phyloP scores from a whole-genome alignment of 35 echinoderm and acorn worm genomes.

The Acanthaster planci region DNA sequence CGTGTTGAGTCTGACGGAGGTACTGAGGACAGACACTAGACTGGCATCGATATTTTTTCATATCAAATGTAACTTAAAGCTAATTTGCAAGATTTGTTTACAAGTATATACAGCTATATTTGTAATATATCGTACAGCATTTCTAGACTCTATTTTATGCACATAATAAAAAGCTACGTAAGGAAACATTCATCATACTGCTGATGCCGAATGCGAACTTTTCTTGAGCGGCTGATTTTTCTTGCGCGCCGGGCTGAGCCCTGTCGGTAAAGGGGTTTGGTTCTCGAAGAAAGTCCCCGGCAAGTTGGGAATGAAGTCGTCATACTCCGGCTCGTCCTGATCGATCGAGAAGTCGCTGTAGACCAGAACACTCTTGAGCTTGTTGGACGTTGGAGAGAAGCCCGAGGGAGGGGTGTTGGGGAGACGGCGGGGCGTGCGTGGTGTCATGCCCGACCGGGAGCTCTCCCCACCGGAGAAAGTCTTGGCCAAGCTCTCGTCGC shows the following conservation, averaged over 20 bases:
- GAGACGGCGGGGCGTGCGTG: slow-evolving; percentile 44
- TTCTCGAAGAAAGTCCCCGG: slow-evolving; percentile 92
- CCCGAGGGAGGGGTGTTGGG: slow-evolving; percentile 71
- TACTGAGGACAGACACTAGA: too few relatives aligned
- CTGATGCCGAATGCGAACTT: background rate
- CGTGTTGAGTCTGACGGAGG: too few relatives aligned
- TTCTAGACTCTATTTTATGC: slow-evolving; percentile 5
- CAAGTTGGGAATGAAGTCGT: slow-evolving; percentile 84
- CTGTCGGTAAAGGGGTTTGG: slow-evolving; percentile 36
- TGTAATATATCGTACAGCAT: background rate
- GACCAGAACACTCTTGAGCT: slow-evolving; percentile 38
- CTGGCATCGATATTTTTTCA: too few relatives aligned
- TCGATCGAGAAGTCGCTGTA: slow-evolving; percentile 74
- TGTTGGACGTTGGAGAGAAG: slow-evolving; percentile 47
- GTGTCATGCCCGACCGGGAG: slow-evolving; percentile 17
- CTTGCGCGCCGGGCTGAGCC: slow-evolving; percentile 18
- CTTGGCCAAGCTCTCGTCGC: slow-evolving; percentile 78
- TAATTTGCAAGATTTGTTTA: background rate
- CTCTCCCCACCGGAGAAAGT: slow-evolving; percentile 61
- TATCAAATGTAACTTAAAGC: too few relatives aligned
- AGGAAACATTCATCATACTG: background rate
- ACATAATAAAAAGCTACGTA: background rate
- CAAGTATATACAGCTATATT: background rate
- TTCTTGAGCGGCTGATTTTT: slow-evolving; percentile 27
- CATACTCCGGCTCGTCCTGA: slow-evolving; percentile 80